phyloP scores from a whole-genome alignment of 2,113 vertebrate species.

The Sceloporus tristichus region DNA sequence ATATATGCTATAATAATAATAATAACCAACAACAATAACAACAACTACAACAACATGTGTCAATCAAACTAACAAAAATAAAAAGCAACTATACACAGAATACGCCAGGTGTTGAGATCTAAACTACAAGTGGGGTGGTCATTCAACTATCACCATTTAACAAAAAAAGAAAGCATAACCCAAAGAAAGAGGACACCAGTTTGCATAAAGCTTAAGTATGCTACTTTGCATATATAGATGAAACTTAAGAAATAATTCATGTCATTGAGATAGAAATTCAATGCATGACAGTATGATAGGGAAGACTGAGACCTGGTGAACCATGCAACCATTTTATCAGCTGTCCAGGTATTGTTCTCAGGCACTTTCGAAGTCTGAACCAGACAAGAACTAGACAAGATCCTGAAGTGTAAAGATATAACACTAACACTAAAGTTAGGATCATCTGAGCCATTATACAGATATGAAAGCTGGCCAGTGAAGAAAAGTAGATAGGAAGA shows the following conservation, averaged over 20 bases:
- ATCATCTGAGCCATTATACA: no score
- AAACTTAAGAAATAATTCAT: background rate
- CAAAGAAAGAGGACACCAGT: background rate
- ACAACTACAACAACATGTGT: no score
- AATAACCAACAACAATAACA: no score
- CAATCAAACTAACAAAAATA: background rate
- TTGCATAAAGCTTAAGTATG: no score
- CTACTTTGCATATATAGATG: no score
- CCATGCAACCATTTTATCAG: background rate
- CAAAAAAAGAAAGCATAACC: background rate
- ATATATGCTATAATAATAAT: background rate
- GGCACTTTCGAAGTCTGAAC: background rate
- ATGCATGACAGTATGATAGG: background rate
- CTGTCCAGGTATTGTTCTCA: background rate
- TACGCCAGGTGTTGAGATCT: background rate
- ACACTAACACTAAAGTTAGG: no score
- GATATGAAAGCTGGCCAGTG: no score
- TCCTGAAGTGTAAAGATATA: no score
- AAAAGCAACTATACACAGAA: fast-evolving
- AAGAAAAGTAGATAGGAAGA: no score
- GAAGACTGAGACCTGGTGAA: background rate
- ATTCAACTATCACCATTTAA: background rate
- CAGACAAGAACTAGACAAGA: no score
- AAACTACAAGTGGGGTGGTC: background rate
- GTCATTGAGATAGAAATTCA: background rate